Percentiles rank a stretch among this genome's conserved stretches.
Conservation (phyloP, 2,888 invertebrate species). For the Drosophila pullipes region DNA sequence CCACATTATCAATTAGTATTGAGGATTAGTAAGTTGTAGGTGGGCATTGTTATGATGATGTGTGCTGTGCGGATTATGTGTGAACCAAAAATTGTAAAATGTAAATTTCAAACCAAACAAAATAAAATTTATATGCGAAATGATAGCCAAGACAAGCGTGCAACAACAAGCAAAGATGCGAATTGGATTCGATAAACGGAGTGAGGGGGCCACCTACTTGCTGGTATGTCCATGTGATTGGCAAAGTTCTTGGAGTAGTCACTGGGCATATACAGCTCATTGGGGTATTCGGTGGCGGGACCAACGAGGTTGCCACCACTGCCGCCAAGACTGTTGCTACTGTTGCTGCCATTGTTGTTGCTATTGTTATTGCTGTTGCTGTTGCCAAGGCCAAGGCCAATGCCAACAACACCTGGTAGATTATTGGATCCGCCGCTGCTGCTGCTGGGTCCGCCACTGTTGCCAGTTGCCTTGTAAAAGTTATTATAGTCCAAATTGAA, state of each 20-base stretch:
- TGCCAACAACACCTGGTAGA: conserved; percentile 17
- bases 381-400: conserved; percentile 43
- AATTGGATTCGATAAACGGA: neutral
- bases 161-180: conserved; percentile 51
- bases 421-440: conserved; percentile 47
- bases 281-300: conserved; percentile 82
- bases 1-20: conserved; percentile 6
- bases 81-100: conserved; percentile 4
- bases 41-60: conserved; percentile 35
- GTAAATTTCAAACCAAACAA: conserved; percentile 18
- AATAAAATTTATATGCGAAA: conserved; percentile 13
- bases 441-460: conserved; percentile 48
- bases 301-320: conserved; percentile 10
- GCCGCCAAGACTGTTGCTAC: conserved; percentile 30
- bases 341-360: conserved; percentile 23
- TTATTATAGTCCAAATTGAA: conserved; percentile 84
- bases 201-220: conserved; percentile 82
- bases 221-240: conserved; percentile 86
- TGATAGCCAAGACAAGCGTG: conserved; percentile 36
- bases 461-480: conserved; percentile 78
- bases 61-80: conserved; percentile 17
- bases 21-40: conserved; percentile 29
- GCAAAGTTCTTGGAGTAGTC: conserved; percentile 85
- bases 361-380: conserved; percentile 12
- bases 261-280: conserved; percentile 84